A percentile compares a stretch with the other conserved stretches of the same genome.
Conservation (phyloP, 2,888 invertebrate genomes). For the Ennomos fuscantarius region DNA sequence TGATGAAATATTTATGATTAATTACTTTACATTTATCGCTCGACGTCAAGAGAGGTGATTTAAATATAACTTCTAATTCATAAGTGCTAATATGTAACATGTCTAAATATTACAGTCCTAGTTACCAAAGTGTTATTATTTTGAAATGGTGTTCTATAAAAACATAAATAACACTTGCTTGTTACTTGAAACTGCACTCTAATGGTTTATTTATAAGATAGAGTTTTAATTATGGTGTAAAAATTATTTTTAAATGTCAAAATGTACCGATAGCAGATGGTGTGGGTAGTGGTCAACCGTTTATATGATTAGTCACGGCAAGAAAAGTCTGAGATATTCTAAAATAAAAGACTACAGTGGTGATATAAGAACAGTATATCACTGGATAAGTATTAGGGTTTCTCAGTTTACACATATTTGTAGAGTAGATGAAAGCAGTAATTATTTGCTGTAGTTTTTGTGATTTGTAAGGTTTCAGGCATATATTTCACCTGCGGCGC, state of each 20-base stretch:
- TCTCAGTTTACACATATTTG: conserved; percentile 17
- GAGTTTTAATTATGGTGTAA: conserved; percentile 30
- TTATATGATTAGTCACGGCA: conserved; percentile 74
- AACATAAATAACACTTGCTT: conserved; percentile 5
- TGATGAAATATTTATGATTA: conserved; percentile 21
- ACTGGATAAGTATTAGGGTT: conserved; percentile 32
- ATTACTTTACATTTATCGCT: conserved; percentile 10
- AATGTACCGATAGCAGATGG: conserved; percentile 63
- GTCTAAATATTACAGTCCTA: conserved; percentile 20
- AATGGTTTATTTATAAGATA: conserved; percentile 28
- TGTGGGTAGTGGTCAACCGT: conserved; percentile 69
- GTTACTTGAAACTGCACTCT: conserved; percentile 35
- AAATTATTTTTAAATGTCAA: conserved; percentile 59
- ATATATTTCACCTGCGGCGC: too few relatives aligned
- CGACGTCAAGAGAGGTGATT: conserved; percentile 5
- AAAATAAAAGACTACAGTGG: conserved; percentile 62
- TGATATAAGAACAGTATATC: conserved; percentile 57
- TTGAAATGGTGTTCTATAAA: conserved; percentile 12
- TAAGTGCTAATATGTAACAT: conserved; percentile 9
- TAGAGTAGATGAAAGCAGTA: neutral
- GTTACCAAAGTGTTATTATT: conserved; percentile 18
- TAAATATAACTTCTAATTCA: conserved; percentile 9
- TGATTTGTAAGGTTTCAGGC: too few relatives aligned
- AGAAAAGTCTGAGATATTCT: conserved; percentile 72
- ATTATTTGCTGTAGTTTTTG: neutral